Evolutionary conservation across 2,888 invertebrate genomes (phyloP), one percentile per base, ranked within the genome.

Genomic region (Tipula lateralis): DNA sequence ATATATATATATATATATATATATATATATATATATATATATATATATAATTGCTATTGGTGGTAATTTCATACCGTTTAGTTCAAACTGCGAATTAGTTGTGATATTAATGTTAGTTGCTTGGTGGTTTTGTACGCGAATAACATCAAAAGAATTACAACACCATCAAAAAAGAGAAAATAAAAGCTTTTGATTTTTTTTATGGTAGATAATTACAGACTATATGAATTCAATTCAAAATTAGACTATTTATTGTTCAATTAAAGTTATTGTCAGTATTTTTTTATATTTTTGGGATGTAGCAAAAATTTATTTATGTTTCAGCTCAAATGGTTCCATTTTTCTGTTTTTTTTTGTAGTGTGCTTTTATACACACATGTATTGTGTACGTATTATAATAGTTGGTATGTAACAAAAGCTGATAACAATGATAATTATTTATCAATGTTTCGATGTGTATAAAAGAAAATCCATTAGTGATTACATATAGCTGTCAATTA

Each of bases 191-290:
- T 66, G 24, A 66, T 24, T 66, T 66, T 50, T 66, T 66, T 66
- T 66, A 66, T 66, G 66, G 9, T 24, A 66, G 66, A 24, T 66
- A 66, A 66, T 66, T 66, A 66, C 66, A 66, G 66, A 66, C 66
- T 66, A 24, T n/a, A 44, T 66, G 66, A 66, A 66, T 66, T 66
- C 66, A 66, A 66, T 66, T 66, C 66, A 66, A 66, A 66, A 66
- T 66, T 66, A 66, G 66, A 66, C 66, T 66, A 66, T 66, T 66
- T 66, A 66, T 66, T 66, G 66, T 66, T 66, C 66, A 66, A 66
- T 66, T 66, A 66, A 66, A 66, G 66, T 66, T 66, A 66, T 66
- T 66, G 66, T 66, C 66, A 66, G 66, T n/a, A 66, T 66, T 66
- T 44, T 16, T 44, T 39, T 39, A 13, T 39, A 12, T 39, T 39